These are phyloP conservation scores for Oryzias sinensis DNA, from an alignment of 2,797 vertebrate genomes.

Conservation along the genomic window DNA sequence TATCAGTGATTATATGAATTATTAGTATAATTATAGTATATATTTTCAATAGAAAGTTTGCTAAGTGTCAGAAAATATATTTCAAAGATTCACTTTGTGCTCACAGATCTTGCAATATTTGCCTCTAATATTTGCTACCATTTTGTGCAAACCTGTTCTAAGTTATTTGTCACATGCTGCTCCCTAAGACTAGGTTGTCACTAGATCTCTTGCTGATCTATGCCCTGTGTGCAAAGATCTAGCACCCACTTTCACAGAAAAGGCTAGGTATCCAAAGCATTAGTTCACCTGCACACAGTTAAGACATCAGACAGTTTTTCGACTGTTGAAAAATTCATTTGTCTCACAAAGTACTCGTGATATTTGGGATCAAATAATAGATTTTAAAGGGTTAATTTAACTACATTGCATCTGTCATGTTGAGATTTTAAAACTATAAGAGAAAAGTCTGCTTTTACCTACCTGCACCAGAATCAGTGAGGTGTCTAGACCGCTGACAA, in stretches of 20 bases:
- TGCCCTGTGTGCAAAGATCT: constrained; percentile 22
- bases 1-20: too few relatives aligned
- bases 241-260: constrained; percentile 4
- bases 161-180: constrained; percentile 34
- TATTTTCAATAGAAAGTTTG: too few relatives aligned
- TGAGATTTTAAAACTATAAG: not conserved
- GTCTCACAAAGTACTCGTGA: not conserved
- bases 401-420: not conserved
- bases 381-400: not conserved
- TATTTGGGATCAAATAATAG: not conserved
- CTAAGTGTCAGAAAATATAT: too few relatives aligned
- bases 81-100: too few relatives aligned
- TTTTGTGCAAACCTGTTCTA: not conserved
- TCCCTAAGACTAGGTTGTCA: constrained; percentile 24
- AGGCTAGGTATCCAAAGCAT: constrained; percentile 3
- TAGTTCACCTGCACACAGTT: not conserved
- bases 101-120: too few relatives aligned
- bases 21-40: too few relatives aligned
- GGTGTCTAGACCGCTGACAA: constrained; percentile 56
- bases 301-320: too few relatives aligned
- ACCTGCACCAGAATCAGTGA: constrained; percentile 3
- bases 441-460: not conserved
- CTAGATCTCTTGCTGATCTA: constrained; percentile 22
- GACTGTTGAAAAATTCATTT: not conserved
- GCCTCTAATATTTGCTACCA: too few relatives aligned